These are phyloP conservation scores for Glyphotaelius pellucidus DNA, from an alignment of 2,888 invertebrate genomes.

Conservation along the genomic window DNA sequence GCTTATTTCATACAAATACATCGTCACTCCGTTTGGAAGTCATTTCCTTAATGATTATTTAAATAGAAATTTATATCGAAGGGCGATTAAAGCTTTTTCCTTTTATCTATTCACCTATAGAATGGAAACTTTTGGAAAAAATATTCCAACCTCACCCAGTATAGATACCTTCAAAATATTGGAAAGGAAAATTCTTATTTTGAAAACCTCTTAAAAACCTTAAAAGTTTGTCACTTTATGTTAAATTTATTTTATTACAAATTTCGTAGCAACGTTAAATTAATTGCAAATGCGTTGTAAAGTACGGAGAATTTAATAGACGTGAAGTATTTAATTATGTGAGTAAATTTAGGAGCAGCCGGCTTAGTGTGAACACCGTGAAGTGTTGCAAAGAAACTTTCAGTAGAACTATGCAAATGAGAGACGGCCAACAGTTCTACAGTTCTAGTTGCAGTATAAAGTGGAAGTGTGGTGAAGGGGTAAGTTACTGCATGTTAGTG, in stretches of 20 bases:
- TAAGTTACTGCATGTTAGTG: constrained; percentile 18
- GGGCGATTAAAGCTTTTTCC: not conserved
- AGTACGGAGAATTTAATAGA: not conserved
- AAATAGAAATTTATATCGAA: not conserved
- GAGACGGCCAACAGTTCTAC: not conserved
- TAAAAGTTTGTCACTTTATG: too few species aligned
- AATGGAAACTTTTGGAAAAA: not conserved
- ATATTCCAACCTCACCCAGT: not conserved
- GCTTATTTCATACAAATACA: constrained; percentile 14
- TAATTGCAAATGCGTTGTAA: not conserved
- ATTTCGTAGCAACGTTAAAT: not conserved
- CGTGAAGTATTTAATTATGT: not conserved
- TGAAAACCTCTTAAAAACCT: not conserved
- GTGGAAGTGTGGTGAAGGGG: not conserved
- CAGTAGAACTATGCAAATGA: not conserved
- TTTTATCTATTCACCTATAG: not conserved
- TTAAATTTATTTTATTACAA: not conserved
- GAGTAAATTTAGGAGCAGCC: not conserved
- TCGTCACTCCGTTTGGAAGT: constrained; percentile 5
- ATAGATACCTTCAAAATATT: not conserved
- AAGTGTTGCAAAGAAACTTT: constrained; percentile 20
- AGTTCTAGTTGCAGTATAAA: constrained; percentile 12
- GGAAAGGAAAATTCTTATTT: not conserved
- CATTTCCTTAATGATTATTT: constrained; percentile 29
- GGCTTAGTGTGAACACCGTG: not conserved